These are phyloP conservation scores for Apis florea DNA, from an alignment of 1,140 invertebrate species.

Conservation along the genomic window DNA sequence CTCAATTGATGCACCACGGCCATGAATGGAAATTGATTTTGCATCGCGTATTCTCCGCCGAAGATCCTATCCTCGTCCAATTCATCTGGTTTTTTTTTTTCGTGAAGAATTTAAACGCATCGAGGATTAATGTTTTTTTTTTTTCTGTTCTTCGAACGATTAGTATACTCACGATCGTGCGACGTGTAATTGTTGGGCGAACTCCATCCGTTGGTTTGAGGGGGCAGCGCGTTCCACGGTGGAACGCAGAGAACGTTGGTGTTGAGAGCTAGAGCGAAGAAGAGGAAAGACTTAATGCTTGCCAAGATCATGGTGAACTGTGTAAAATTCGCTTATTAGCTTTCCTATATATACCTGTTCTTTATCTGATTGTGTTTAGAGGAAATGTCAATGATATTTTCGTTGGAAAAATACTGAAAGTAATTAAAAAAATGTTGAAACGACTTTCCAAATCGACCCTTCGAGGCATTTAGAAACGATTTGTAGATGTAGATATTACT, in stretches of 20 bases:
- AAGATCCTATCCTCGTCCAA: conserved; percentile 19
- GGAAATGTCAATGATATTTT: neutral
- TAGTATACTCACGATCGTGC: neutral
- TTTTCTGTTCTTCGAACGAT: neutral
- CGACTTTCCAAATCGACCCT: too few species aligned
- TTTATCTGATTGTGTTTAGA: too few species aligned
- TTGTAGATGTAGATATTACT: too few species aligned
- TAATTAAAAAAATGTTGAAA: too few species aligned
- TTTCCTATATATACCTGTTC: neutral
- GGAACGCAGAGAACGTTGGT: neutral
- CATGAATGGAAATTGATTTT: conserved; percentile 61
- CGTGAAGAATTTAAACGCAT: too few species aligned
- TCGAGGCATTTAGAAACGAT: too few species aligned
- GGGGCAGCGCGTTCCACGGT: too few species aligned
- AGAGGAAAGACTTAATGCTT: neutral
- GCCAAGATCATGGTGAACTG: conserved; percentile 18
- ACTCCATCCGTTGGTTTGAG: neutral
- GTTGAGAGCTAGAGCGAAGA: neutral
- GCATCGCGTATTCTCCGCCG: neutral
- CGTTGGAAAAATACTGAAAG: neutral
- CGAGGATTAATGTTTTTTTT: too few species aligned
- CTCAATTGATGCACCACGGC: conserved; percentile 45
- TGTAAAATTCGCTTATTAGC: neutral
- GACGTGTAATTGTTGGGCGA: neutral
- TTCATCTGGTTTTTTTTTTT: neutral